phyloP scores from a whole-genome alignment of 1,140 invertebrate species.

The Ganaspis sp. region DNA sequence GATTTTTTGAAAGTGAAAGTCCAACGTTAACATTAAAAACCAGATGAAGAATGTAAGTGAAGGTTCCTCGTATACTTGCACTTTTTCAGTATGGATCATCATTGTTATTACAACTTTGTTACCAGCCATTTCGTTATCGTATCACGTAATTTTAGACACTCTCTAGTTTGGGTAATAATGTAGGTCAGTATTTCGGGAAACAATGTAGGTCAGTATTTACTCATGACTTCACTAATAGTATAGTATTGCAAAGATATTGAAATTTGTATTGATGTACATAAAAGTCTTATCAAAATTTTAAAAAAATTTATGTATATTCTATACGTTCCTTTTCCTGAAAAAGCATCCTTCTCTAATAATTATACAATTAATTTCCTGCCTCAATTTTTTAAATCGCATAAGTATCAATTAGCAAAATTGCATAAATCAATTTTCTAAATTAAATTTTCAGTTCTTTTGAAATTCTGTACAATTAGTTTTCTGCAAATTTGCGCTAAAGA shows the following conservation, averaged over 20 bases:
- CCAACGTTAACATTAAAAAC: constrained; percentile 10
- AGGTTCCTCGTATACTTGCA: not conserved
- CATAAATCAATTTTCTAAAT: too few relatives aligned
- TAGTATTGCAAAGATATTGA: not conserved
- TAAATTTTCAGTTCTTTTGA: too few relatives aligned
- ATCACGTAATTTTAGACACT: constrained; percentile 25
- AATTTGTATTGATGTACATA: too few relatives aligned
- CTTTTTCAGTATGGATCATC: constrained; percentile 22
- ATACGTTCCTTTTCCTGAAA: too few relatives aligned
- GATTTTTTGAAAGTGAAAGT: constrained; percentile 68
- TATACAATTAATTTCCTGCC: too few relatives aligned
- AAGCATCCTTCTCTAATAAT: too few relatives aligned
- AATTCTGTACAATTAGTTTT: too few relatives aligned
- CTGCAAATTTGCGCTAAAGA: too few relatives aligned
- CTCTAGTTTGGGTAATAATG: constrained; percentile 12
- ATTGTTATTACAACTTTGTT: constrained; percentile 18
- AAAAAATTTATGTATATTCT: constrained; percentile 19
- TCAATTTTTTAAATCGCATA: too few relatives aligned
- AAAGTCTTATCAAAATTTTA: too few relatives aligned
- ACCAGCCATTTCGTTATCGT: constrained; percentile 6
- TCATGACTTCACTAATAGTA: not conserved
- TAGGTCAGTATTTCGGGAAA: too few relatives aligned
- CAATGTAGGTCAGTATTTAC: constrained; percentile 1
- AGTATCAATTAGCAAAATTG: too few relatives aligned
- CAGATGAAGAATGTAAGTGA: not conserved